Base-by-base conservation (phyloP, 2,888 invertebrate species). In the Carterocephalus palaemon region DNA sequence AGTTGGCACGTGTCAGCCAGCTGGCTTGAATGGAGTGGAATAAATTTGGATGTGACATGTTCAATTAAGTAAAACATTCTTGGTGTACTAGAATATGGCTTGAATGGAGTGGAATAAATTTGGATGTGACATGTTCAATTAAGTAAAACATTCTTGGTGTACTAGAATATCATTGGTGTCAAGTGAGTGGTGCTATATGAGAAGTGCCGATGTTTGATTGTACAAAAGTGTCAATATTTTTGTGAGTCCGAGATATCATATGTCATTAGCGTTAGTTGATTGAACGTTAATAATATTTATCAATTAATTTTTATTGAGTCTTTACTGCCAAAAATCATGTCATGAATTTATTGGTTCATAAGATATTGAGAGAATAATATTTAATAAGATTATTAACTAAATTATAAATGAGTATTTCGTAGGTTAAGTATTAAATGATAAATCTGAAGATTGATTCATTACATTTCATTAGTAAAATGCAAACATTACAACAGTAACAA, bases 281-380 rank as follows among this genome's bases (percentile, higher is more conserved):
- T 36, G 34, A 45, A 41, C 42, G 45, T 47, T 24, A 40, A 43
- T 23, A 28, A 22, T 13, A 6, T 17, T 20, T 40, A 26, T 8
- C 8, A 20, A 33, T 55, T 56, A 59, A 56, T 47, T 34, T 43
- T 46, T 49, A 46, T 48, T 36, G 58, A 59, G 63, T 61, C 54
- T 60, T n/a, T 60, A 62, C 67, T 69, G 67, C 71, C 72, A 75
- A 73, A 70, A 69, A 72, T 64, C 46, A 59, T 56, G 49, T 59
- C 53, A 43, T 52, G 47, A 56, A 56, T 56, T 51, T 53, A 57
- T 56, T 50, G 52, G 53, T 56, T 53, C 48, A 46, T 60, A 53
- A 45, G 54, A 39, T 51, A 51, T 42, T 54, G 53, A 52, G 51
- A 45, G 41, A 47, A 54, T 50, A 46, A 51, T 54, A 60, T 60